Evolutionary conservation across 2,113 vertebrate genomes (phyloP).

Genomic region (Leptobrachium leishanense): DNA sequence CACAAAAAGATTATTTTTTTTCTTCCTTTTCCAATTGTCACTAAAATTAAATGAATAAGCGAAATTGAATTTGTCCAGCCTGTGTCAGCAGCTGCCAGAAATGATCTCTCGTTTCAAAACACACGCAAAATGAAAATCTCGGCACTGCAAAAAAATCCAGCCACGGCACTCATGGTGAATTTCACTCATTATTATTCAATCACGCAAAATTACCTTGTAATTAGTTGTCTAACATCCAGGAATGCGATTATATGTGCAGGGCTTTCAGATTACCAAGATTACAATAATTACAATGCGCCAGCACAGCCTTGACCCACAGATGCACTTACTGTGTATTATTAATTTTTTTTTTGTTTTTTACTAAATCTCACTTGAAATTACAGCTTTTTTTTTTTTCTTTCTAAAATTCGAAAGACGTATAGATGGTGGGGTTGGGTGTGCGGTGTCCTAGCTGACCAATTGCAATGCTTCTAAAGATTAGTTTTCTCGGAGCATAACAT

Average conservation of each 20-base stretch:
- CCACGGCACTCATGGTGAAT: conserved; percentile 24
- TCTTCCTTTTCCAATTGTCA: conserved; percentile 1
- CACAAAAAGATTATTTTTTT: conserved; percentile 1
- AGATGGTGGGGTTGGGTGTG: no score
- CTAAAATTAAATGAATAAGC: conserved; percentile 17
- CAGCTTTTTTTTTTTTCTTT: no score
- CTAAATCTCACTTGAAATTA: no score
- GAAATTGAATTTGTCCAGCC: conserved; percentile 26
- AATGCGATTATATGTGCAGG: conserved; percentile 36
- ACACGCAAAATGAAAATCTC: conserved; percentile 33
- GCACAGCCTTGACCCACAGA: conserved; percentile 28
- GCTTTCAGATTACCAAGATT: conserved; percentile 6
- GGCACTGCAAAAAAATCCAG: conserved; percentile 18
- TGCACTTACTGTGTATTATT: neutral
- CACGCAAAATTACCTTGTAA: conserved; percentile 42
- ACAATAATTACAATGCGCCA: conserved; percentile 23
- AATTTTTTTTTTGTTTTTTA: neutral
- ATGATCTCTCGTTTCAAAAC: conserved; percentile 38
- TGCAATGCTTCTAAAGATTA: no score
- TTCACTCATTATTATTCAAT: conserved; percentile 49
- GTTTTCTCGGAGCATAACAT: no score
- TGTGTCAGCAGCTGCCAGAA: conserved; percentile 12
- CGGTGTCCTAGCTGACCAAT: no score
- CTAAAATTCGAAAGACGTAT: no score
- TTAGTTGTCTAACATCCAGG: conserved; percentile 48